These are phyloP conservation scores for Aptenodytes forsteri DNA, from an alignment of 2,113 vertebrate genomes.

Conservation along the genomic window DNA sequence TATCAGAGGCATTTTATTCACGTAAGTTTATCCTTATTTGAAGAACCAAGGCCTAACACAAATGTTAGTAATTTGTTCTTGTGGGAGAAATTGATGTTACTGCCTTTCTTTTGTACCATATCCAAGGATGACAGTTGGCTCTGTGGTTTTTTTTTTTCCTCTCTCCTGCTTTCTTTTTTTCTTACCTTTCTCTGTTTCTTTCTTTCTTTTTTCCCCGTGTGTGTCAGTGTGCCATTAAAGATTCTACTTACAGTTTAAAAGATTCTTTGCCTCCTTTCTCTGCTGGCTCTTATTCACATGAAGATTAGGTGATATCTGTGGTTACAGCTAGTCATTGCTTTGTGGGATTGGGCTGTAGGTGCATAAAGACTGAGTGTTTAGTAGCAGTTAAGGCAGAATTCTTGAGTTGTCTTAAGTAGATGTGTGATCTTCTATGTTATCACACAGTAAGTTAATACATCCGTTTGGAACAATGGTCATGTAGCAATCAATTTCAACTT, in stretches of 20 bases:
- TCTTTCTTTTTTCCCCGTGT: background rate
- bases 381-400: background rate
- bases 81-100: background rate
- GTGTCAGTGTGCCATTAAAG: background rate
- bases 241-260: background rate
- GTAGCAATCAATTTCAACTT: background rate
- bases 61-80: background rate
- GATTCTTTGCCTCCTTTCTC: background rate
- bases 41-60: background rate
- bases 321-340: background rate
- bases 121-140: background rate
- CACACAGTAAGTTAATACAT: background rate
- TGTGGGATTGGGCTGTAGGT: background rate
- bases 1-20: background rate
- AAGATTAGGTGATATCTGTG: background rate
- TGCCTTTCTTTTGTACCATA: background rate
- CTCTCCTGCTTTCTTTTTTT: background rate
- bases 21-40: background rate
- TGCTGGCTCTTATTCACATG: background rate
- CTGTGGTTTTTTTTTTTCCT: background rate
- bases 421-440: background rate
- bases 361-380: background rate
- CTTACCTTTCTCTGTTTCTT: background rate
- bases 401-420: background rate
- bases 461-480: background rate